These are phyloP conservation scores for Bos indicus DNA, from an alignment of 2,113 vertebrate species.

Conservation along the genomic window DNA sequence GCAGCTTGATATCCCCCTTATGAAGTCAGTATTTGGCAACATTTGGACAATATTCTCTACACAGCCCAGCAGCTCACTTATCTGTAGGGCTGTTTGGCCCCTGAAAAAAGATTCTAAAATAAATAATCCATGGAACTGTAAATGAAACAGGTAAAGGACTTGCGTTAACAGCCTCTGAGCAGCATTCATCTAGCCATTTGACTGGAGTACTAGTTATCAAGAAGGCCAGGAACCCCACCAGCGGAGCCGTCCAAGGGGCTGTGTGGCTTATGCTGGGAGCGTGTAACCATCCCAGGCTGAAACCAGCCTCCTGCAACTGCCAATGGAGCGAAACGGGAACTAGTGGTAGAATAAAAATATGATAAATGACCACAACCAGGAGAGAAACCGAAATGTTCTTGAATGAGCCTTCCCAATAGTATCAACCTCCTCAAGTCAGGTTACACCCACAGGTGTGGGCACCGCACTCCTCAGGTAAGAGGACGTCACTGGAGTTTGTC, in stretches of 20 bases:
- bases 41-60: slow-evolving; percentile 65
- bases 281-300: background rate
- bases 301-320: background rate
- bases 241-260: background rate
- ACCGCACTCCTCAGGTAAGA: background rate
- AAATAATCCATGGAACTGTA: slow-evolving; percentile 54
- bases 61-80: slow-evolving; percentile 50
- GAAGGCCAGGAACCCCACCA: slow-evolving; percentile 11
- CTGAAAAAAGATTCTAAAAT: slow-evolving; percentile 63
- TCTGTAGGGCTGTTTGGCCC: slow-evolving; percentile 51
- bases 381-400: background rate
- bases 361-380: background rate
- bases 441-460: background rate
- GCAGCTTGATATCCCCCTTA: slow-evolving; percentile 74
- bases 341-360: background rate
- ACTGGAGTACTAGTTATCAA: slow-evolving; percentile 48
- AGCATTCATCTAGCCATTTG: slow-evolving; percentile 54
- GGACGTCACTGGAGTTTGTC: background rate
- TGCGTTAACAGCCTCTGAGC: slow-evolving; percentile 48
- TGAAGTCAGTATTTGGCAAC: slow-evolving; percentile 76
- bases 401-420: background rate
- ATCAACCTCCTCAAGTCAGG: background rate
- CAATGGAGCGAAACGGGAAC: background rate
- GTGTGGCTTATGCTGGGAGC: background rate
- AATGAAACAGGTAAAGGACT: slow-evolving; percentile 59